Base-by-base conservation (phyloP, 1,140 invertebrate species). In the Drosophila sp. region DNA sequence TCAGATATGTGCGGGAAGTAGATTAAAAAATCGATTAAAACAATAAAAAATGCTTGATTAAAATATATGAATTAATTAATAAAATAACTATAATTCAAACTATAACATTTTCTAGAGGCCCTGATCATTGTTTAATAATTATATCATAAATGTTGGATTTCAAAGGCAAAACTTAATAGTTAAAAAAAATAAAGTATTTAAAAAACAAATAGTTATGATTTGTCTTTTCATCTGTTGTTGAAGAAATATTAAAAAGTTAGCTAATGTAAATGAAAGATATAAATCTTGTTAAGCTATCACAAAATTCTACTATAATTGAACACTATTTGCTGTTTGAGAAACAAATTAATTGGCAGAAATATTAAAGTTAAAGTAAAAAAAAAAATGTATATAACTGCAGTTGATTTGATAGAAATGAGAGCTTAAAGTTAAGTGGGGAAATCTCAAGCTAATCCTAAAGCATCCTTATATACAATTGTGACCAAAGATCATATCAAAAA, bases 51-150 rank as follows among this genome's bases (percentile, higher is more conserved):
- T 27, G 38, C 27, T 72, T 25, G 34, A 58, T 29, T 50, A 48
- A 32, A 56, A 61, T 41, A 34, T 65, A 9, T 29, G 7, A 34
- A 51, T 21, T 50, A 48, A 36, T 48, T 50, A 36, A 40, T 65
- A 16, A 36, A 29, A 32, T 46, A 54, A 32, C 34, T 62, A 51
- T 18, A 43, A 57, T 32, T 61, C 46, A 69, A 67, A 40, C 63
- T 79, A 83, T 69, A 86, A 86, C 65, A 86, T 86, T 86, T 87
- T 75, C 81, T 86, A 86, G 46, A 57, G 62, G 74, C 81, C 81
- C 81, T 84, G 81, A 80, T 77, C 29, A 43, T 78, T 64, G 56
- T 57, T 67, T 36, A 41, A 21, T 21, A 21, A 21, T 34, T 50
- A 61, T n/a, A 53, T 56, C 7, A 14, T 46, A 27, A 14, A 50